Percentiles rank a stretch among this genome's conserved stretches.
Conservation (phyloP, 2,113 vertebrate species). For the Otus sunia region DNA sequence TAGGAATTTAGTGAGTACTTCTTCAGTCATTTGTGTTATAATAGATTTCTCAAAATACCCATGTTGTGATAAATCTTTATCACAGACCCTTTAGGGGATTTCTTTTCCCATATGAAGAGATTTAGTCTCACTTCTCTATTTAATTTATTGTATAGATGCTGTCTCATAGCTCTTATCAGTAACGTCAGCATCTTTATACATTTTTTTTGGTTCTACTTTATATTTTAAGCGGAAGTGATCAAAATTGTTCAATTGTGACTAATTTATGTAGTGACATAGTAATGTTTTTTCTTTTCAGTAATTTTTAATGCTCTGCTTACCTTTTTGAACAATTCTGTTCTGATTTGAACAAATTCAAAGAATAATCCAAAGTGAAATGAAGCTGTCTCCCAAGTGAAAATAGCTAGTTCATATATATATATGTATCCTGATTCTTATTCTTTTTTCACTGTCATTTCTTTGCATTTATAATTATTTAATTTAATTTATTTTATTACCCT, state of each 20-base stretch:
- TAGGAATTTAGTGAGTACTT: not conserved
- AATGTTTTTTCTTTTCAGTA: not conserved
- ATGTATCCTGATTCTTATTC: not conserved
- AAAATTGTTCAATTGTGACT: not conserved
- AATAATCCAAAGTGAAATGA: not conserved
- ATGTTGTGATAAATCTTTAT: not conserved
- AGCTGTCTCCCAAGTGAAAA: not conserved
- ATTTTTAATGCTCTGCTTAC: not conserved
- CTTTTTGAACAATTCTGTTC: not conserved
- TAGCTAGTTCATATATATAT: not conserved
- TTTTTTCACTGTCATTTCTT: not conserved
- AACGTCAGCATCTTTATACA: not conserved
- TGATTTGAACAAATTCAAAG: not conserved
- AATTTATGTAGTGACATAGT: not conserved
- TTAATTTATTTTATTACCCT: not conserved
- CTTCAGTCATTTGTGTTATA: not conserved
- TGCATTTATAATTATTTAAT: not conserved
- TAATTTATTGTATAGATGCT: not conserved
- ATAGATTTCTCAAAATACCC: not conserved
- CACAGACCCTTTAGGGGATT: not conserved
- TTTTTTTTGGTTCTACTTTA: not conserved
- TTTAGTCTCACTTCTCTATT: not conserved
- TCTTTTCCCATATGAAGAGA: not conserved
- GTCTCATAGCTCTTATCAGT: not conserved
- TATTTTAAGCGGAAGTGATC: not conserved